Base-by-base conservation (phyloP, 1,140 invertebrate genomes). In the Acromyrmex charruanus region DNA sequence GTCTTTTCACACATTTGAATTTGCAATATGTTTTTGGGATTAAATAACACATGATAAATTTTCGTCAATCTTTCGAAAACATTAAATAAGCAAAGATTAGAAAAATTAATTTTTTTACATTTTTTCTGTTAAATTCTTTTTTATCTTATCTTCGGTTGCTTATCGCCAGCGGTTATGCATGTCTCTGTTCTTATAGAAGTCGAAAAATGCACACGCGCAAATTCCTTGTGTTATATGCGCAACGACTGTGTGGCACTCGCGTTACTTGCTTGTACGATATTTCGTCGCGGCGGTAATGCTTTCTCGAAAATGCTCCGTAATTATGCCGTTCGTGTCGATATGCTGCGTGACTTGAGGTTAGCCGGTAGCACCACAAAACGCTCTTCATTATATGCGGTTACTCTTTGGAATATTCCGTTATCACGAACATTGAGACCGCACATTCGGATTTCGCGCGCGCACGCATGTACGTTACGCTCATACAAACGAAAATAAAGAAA, bases 321-420 rank as follows among this genome's bases (percentile, higher is more conserved):
- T 90, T 90, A 89, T 81, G 63, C 88, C 59, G 81, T 90, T 89
- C 88, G 89, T 90, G 88, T 89, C 89, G 88, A 89, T 81, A 77
- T 89, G 53, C 80, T 77, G 89, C 88, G 77, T 90, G 89, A 90
- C 88, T 90, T 85, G 80, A 71, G 86, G 75, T 90, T 90, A 88
- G 80, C 77, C 80, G 75, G 68, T 89, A 69, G 89, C 86, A 87
- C 75, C 63, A 58, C 88, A 86, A 81, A 90, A 85, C 35, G 68
- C 58, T 90, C 86, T 91, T 91, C 87, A 87, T 88, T 81, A 87
- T 91, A 87, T 79, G 74, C 49, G 74, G 66, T 61, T 71, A 87
- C 75, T 77, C 85, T 74, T 10, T 4, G 58, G 68, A 87, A 85
- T 77, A 28, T 51, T 51, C 69, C 77, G 39, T 71, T 71, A 88